These are phyloP conservation scores for Thunnus thynnus DNA, from an alignment of 2,113 vertebrate genomes.

Conservation along the genomic window DNA sequence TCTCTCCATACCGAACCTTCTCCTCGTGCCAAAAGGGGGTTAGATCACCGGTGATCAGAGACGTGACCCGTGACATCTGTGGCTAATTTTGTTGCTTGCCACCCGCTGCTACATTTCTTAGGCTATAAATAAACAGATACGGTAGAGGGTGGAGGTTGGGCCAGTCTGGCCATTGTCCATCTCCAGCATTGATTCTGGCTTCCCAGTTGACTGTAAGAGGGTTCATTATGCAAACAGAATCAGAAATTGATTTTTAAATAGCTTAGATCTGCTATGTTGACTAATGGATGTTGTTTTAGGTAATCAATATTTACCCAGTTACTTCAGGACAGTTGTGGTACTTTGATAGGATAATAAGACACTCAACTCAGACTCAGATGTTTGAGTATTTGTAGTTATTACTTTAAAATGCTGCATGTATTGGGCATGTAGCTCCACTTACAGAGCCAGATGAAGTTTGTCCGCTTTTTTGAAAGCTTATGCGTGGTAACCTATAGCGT, in stretches of 20 bases:
- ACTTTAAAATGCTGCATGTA: background rate
- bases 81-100: constrained; percentile 7
- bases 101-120: background rate
- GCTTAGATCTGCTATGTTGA: constrained; percentile 20
- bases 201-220: constrained; percentile 17
- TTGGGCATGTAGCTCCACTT: background rate
- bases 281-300: constrained; percentile 46
- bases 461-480: background rate
- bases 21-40: constrained; percentile 2
- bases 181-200: constrained; percentile 35
- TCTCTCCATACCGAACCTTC: constrained; percentile 13
- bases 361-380: background rate
- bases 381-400: background rate
- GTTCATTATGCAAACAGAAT: constrained; percentile 42
- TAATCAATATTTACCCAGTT: constrained; percentile 22
- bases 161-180: constrained; percentile 1
- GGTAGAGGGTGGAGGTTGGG: background rate
- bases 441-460: background rate
- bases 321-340: background rate
- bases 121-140: constrained; percentile 30
- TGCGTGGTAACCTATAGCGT: background rate
- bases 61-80: background rate
- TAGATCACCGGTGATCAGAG: constrained; percentile 23
- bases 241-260: constrained; percentile 49
- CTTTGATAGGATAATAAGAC: constrained; percentile 6